Base-by-base conservation (phyloP, 2,113 vertebrate genomes). In the Daubentonia madagascariensis region DNA sequence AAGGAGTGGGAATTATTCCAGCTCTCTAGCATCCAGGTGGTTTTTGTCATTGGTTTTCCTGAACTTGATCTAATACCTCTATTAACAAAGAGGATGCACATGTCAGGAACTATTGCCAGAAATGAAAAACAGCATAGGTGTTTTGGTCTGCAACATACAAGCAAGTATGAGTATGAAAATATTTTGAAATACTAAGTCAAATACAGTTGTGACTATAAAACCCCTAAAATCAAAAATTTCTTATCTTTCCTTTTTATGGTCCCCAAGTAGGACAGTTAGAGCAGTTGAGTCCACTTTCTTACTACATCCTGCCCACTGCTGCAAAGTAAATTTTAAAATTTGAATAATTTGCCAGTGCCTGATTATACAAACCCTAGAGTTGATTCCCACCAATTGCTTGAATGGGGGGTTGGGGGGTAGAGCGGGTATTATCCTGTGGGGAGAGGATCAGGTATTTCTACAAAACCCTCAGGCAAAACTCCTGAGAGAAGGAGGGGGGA, bases 111-210 rank as follows among this genome's bases (percentile, higher is more conserved):
- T 28, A n/a, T 22, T 54, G 20, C n/a, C 37, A 88, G 25, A 72
- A 57, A 48, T 35, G n/a, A 14, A 79, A 3, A 91, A 28, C 45
- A 76, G 0, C 22, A 9, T 3, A 54, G 70, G 40, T 22, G 3
- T 48, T 92, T 45, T 92, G 59, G 45, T 85, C 70, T 83, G 22
- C 17, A 79, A 10, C 30, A 22, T 65, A n/a, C 35, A 72, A 89
- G 32, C 48, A 17, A 54, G 76, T n/a, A n/a, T n/a, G 52, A 67
- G 12, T 22, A 3, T 32, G 28, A 61, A 92, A 28, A 40, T 61
- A 81, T 4, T 57, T 73, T 83, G 22, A 40, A 89, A 32, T 95
- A 63, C 61, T 96, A 76, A 84, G 80, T 68, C 72, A 95, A 94
- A 50, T 91, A 52, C 0, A 37, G 48, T 37, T 79, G 11, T 57